A percentile compares a stretch with the other conserved stretches of the same genome.
Conservation (phyloP, 2,888 invertebrate genomes). For the Perizoma flavofasciatum region DNA sequence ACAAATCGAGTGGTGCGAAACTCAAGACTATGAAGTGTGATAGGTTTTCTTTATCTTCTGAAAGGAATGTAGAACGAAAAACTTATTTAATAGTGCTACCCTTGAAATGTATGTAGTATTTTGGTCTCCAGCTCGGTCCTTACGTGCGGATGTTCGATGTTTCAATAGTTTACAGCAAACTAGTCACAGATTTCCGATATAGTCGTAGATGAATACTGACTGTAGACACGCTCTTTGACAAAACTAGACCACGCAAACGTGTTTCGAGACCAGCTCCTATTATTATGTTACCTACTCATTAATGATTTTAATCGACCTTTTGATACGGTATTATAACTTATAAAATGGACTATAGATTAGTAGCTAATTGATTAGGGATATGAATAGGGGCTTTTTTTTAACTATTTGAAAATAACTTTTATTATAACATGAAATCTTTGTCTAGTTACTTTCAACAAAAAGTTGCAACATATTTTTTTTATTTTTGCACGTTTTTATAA, state of each 20-base stretch:
- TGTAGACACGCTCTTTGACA: too few relatives aligned
- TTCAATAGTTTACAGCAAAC: too few relatives aligned
- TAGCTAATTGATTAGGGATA: conserved; percentile 76
- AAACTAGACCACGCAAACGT: background rate
- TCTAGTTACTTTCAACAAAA: conserved; percentile 56
- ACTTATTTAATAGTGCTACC: too few relatives aligned
- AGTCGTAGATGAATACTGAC: too few relatives aligned
- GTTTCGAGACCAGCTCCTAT: background rate
- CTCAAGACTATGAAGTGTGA: too few relatives aligned
- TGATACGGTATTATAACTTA: conserved; percentile 55
- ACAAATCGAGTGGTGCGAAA: too few relatives aligned
- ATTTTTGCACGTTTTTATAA: conserved; percentile 38
- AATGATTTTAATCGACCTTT: conserved; percentile 23
- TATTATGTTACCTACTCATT: conserved; percentile 1
- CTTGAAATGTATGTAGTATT: too few relatives aligned
- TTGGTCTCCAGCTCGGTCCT: too few relatives aligned
- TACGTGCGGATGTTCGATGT: too few relatives aligned
- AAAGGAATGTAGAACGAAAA: too few relatives aligned
- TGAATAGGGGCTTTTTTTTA: conserved; percentile 69
- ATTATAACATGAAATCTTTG: conserved; percentile 33
- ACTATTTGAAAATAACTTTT: conserved; percentile 34
- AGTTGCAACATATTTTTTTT: conserved; percentile 48
- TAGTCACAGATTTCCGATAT: too few relatives aligned
- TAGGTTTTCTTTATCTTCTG: too few relatives aligned
- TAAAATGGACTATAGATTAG: conserved; percentile 71